These are phyloP conservation scores for Dasypus novemcinctus DNA, from an alignment of 2,113 vertebrate species.

Conservation along the genomic window DNA sequence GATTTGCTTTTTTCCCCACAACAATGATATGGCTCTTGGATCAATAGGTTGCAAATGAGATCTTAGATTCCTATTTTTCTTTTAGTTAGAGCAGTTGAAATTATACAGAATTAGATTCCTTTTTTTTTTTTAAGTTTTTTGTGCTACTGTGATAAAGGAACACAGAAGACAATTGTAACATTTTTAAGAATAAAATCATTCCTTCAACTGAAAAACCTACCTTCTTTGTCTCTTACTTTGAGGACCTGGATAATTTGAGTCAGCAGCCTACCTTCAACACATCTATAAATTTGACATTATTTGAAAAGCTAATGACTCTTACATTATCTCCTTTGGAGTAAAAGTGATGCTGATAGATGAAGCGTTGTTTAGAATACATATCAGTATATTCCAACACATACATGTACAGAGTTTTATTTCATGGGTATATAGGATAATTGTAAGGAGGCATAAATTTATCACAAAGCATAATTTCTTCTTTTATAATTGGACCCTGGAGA, in stretches of 20 bases:
- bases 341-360: neutral
- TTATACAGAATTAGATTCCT: neutral
- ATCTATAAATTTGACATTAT: neutral
- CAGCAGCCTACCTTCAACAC: neutral
- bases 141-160: neutral
- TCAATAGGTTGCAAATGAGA: slow-evolving; percentile 18
- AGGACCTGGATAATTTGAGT: neutral
- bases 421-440: slow-evolving; percentile 48
- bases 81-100: too few species aligned
- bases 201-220: neutral
- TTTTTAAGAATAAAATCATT: neutral
- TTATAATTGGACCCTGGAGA: slow-evolving; percentile 72
- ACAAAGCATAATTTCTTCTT: slow-evolving; percentile 65
- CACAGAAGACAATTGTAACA: neutral
- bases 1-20: slow-evolving; percentile 23
- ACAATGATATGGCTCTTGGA: neutral
- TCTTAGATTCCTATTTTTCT: neutral
- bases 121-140: neutral
- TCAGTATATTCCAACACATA: slow-evolving; percentile 35
- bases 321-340: neutral
- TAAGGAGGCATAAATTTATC: slow-evolving; percentile 41
- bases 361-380: neutral
- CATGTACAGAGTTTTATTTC: slow-evolving; percentile 47
- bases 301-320: neutral
- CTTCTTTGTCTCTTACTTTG: neutral